Percentiles rank a stretch among this genome's conserved stretches.
phyloP scores from a whole-genome alignment of 2,888 invertebrate genomes.

The Xestoiulus laeticollis region DNA sequence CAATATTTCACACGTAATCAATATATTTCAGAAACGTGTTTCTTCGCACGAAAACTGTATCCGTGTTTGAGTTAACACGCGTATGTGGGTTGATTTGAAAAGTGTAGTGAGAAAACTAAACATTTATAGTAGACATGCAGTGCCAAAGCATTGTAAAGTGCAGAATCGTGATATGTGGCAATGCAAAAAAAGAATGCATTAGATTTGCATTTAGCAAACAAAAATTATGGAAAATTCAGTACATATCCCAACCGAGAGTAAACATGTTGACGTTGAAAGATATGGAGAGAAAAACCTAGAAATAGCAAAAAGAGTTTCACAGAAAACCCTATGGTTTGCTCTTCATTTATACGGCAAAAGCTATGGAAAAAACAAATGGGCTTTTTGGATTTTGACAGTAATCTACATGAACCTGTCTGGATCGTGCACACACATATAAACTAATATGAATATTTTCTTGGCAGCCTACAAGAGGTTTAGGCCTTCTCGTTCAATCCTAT shows the following conservation, averaged over 20 bases:
- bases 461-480: conserved; percentile 6
- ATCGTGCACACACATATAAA: conserved; percentile 26
- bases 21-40: background rate
- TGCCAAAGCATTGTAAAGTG: background rate
- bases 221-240: conserved; percentile 26
- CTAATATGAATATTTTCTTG: conserved; percentile 16
- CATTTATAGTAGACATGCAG: background rate
- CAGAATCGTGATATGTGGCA: background rate
- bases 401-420: conserved; percentile 8
- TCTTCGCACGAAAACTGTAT: background rate
- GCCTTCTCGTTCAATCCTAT: background rate
- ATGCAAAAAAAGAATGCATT: background rate
- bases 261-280: conserved; percentile 9
- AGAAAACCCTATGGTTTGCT: background rate
- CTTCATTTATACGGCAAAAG: background rate
- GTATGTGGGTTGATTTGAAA: background rate
- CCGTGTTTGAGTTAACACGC: background rate
- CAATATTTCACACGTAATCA: background rate
- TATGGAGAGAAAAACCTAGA: background rate
- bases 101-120: background rate
- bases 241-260: conserved; percentile 18
- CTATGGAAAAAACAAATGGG: conserved; percentile 8
- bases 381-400: conserved; percentile 26
- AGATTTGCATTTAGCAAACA: conserved; percentile 26
- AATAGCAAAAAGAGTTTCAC: background rate